Base-by-base conservation (phyloP, 1,140 invertebrate genomes). In the Atta texana region DNA sequence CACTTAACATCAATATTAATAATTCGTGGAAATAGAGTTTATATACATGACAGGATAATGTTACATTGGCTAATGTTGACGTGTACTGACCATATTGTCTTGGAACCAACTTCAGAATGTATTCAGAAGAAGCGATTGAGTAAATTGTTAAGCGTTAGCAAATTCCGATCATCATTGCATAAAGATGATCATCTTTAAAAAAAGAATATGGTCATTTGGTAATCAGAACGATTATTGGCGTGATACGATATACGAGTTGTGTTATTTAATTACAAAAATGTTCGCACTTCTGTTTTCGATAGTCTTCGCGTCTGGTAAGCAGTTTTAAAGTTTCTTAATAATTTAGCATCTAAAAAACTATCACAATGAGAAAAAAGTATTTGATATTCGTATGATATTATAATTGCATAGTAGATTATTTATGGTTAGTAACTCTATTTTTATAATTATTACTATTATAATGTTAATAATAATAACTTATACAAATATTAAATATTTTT, bases 131-230 rank as follows among this genome's bases (percentile, higher is more conserved):
- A 34, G 59, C 31, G 14, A 34, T 49, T n/a, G 51, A 49, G 16
- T 18, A 55, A 78, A 61, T 68, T 34, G n/a, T 24, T 51, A 49
- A 63, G 8, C 12, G 61, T 63, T 71, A 34, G 72, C 76, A 64
- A 86, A 89, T 86, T 86, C 59, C 87, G 24, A 57, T 39, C 34
- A 12, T 14, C n/a, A 51, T 31, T 51, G 28, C 18, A 44, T 55
- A 77, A 69, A 71, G 8, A 16, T 71, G 55, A 14, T 61, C 55
- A 74, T 55, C 69, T 84, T 72, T 75, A 61, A 84, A 84, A 57
- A 18, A 12, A 31, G 7, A 1, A 21, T 1, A 7, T 49, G 39
- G 1, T 34, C 28, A 18, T 59, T 71, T 24, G 34, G 10, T 49
- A 7, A 57, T 81, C 53, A 80, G 21, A 39, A 55, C 18, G 21